Conservation (phyloP, 1,140 invertebrate genomes). For the Brachionus sp. region DNA sequence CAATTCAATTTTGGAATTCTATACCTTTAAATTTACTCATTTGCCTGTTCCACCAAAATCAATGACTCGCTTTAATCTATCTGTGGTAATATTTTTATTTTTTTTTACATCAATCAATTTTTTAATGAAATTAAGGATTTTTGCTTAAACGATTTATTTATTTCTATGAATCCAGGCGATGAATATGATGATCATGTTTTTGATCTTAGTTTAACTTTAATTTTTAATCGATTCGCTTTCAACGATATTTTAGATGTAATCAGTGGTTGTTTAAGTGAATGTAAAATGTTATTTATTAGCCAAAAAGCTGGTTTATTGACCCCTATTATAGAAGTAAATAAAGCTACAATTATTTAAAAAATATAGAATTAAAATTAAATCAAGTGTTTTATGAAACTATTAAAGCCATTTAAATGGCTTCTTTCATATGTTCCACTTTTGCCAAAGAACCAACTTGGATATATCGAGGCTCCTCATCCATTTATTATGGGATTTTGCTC, state of each 20-base stretch:
- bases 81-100: background rate
- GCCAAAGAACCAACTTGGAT: background rate
- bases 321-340: background rate
- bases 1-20: background rate
- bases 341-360: background rate
- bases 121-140: background rate
- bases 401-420: conserved; percentile 41
- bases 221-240: background rate
- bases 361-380: background rate
- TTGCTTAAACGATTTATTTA: background rate
- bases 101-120: background rate
- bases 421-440: conserved; percentile 37
- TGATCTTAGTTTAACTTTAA: background rate
- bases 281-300: conserved; percentile 26
- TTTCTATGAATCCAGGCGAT: background rate
- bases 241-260: conserved; percentile 1
- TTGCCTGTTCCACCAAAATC: background rate
- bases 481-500: conserved; percentile 34
- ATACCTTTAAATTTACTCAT: background rate
- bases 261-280: background rate
- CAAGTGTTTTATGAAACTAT: conserved; percentile 37
- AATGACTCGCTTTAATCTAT: background rate
- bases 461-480: conserved; percentile 37
- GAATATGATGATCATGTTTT: conserved; percentile 17
- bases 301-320: background rate